Evolutionary conservation across 2,888 invertebrate species (phyloP), one percentile per base, ranked within the genome.

Genomic region (Caenorhabditis sulstoni): DNA sequence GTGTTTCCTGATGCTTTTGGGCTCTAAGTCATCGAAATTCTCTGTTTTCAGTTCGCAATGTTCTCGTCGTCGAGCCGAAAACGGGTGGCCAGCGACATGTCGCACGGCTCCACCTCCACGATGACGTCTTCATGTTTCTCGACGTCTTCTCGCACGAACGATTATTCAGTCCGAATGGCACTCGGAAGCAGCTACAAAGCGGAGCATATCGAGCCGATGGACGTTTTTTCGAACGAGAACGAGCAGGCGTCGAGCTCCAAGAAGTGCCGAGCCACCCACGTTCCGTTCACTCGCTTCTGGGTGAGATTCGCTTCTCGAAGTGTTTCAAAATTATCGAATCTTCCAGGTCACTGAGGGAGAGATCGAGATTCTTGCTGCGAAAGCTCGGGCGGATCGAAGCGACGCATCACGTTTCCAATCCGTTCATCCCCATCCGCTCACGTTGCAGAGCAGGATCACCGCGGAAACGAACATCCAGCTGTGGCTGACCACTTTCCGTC

Each of bases 21-120:
- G 7, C 3, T n/a, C 16, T n/a, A 7, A 29, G 7, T 16, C 11
- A 44, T 3, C 8, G 47, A 47, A n/a, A n/a, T n/a, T n/a, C n/a
- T n/a, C n/a, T n/a, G n/a, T n/a, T n/a, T n/a, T n/a, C 16, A 22
- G 12, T 41, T 47, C 12, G 22, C 57, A 55, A 66, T 66, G 66
- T 23, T 39, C 29, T 39, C 37, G 29, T 67, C 67, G 2, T 8
- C 29, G 11, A 2, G 20, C 35, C 53, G 70, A 22, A 61, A 59
- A 22, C 37, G 70, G 29, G 52, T 11, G 7, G 53, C 68, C 35
- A 53, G 50, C 12, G 70, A 59, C 57, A 20, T 12, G 11, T 39
- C 20, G n/a, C 14, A 29, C 20, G 14, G 16, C 18, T 57, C 22
- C 35, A 11, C 1, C 14, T 45, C 29, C 3, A 16, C 35, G 35